Evolutionary conservation across 2,888 invertebrate species (phyloP).

Genomic region (Cryptus viduatorius): DNA sequence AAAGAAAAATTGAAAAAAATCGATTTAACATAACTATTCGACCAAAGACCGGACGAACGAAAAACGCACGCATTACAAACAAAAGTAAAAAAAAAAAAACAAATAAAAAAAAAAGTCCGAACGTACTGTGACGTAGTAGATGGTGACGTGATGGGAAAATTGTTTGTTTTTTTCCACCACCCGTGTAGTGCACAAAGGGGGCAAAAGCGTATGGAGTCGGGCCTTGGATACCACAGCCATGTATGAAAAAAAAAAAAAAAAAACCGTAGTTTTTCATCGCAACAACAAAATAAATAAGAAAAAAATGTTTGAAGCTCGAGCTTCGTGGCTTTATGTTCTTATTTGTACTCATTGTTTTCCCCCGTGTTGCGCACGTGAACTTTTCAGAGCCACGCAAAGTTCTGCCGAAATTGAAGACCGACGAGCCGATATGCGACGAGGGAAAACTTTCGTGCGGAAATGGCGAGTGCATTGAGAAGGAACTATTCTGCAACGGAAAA

Average conservation of each 20-base stretch:
- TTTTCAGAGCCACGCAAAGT: conserved; percentile 95
- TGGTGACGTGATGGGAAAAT: conserved; percentile 29
- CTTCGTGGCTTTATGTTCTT: conserved; percentile 61
- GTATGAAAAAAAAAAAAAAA: conserved; percentile 13
- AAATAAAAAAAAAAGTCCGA: conserved; percentile 22
- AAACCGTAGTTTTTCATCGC: conserved; percentile 57
- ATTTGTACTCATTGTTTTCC: conserved; percentile 52
- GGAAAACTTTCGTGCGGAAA: conserved; percentile 96
- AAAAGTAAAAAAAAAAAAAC: neutral
- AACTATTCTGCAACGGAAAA: conserved; percentile 96
- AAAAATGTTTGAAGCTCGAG: conserved; percentile 61
- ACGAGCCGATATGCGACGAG: conserved; percentile 96
- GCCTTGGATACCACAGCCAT: conserved; percentile 72
- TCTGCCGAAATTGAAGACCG: conserved; percentile 95
- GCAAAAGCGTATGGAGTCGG: conserved; percentile 73
- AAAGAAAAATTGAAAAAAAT: neutral
- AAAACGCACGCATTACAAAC: conserved; percentile 36
- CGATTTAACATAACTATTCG: conserved; percentile 30
- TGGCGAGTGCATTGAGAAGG: conserved; percentile 96
- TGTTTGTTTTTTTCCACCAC: conserved; percentile 36
- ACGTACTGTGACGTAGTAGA: conserved; percentile 28
- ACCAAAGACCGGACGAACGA: conserved; percentile 67
- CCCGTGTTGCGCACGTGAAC: conserved; percentile 58
- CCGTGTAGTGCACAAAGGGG: conserved; percentile 67
- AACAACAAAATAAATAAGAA: conserved; percentile 57